Base-by-base conservation (phyloP, 2,113 vertebrate genomes). In the Syngnathoides biaculeatus region DNA sequence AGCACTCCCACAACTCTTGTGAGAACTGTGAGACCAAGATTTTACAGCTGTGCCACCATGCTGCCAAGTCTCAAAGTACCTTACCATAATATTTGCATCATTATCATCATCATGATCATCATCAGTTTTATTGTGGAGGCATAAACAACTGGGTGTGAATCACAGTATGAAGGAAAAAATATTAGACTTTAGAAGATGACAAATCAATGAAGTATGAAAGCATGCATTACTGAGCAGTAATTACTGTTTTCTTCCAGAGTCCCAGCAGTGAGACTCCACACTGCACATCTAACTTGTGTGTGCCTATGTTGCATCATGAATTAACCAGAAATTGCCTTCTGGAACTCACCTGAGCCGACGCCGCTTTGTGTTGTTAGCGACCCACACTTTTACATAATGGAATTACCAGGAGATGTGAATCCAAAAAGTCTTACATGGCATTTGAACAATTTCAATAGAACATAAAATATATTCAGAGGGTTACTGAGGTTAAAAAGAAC, bases 121-220 rank as follows among this genome's bases (percentile, higher is more conserved):
- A 72, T 79, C 73, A 65, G 67, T 74, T 65, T 68, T 66, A 62
- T n/a, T 50, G 69, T 30, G 62, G 58, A 48, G 63, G 82, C 81
- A 75, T 71, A 67, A 58, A 64, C 38, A 63, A 82, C 56, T 65
- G 72, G 78, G 60, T 73, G 79, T 84, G 79, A 77, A 85, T 83
- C 81, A 56, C 76, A 74, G 80, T 77, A 84, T 71, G 59, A 75
- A 75, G 77, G 42, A 67, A 59, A 78, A 86, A 83, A 84, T 84
- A 81, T 85, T 75, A 55, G 52, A 76, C 73, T 79, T 74, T 84
- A 78, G 87, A 82, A 86, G 83, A 84, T 84, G 83, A 86, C 86
- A 86, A 88, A 88, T 77, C 83, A 78, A 83, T 78, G 75, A 77
- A 84, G 84, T 86, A 52, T 89, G 86, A 86, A 79, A 86, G 74